Conservation (phyloP, 2,113 vertebrate genomes). For the Noctilio leporinus region DNA sequence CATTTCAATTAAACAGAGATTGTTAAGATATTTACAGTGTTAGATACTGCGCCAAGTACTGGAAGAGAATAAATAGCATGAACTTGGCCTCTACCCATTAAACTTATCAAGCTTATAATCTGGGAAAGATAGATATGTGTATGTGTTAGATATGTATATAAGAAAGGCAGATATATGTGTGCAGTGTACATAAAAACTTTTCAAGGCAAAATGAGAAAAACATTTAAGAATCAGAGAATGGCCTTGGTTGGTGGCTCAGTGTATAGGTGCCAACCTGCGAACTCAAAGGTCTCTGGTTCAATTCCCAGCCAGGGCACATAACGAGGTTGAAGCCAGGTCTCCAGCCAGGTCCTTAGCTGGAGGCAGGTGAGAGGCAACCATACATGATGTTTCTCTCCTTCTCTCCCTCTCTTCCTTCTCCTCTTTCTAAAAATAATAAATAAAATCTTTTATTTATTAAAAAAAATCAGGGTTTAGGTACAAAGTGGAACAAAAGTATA, state of each 20-base stretch:
- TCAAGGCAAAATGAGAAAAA: background rate
- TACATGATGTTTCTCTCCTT: too few relatives aligned
- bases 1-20: conserved; percentile 37
- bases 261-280: too few relatives aligned
- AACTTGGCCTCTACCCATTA: background rate
- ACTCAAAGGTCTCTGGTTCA: too few relatives aligned
- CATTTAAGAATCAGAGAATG: too few relatives aligned
- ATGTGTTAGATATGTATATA: background rate
- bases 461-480: background rate
- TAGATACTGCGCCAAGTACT: background rate
- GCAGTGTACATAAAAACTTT: background rate
- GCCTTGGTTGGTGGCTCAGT: too few relatives aligned
- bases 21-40: conserved; percentile 12
- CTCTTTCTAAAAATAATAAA: too few relatives aligned
- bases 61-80: background rate
- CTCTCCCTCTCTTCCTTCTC: too few relatives aligned
- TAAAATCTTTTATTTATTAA: too few relatives aligned
- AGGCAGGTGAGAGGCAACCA: too few relatives aligned
- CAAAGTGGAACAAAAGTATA: background rate
- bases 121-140: background rate
- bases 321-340: too few relatives aligned
- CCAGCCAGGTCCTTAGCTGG: too few relatives aligned
- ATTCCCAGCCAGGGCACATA: too few relatives aligned
- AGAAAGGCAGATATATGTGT: background rate
- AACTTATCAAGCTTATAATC: background rate